A percentile compares a stretch with the other conserved stretches of the same genome.
Conservation (phyloP, 2,113 vertebrate species). For the Clinocottus analis region DNA sequence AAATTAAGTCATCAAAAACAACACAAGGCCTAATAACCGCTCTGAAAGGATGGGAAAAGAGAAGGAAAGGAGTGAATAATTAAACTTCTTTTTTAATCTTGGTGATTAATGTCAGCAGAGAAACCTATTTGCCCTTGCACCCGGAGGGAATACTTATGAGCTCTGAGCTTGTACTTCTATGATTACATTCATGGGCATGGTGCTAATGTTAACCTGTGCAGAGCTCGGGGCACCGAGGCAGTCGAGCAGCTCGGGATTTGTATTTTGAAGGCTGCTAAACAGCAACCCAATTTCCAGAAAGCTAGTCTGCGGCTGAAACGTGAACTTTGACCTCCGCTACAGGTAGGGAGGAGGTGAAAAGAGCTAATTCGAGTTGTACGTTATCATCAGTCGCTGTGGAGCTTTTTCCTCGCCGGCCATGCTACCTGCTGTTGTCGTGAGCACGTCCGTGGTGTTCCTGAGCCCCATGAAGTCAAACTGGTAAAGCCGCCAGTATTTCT, state of each 20-base stretch:
- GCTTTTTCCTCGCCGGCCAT: neutral
- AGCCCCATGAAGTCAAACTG: constrained; percentile 99
- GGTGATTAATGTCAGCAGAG: constrained; percentile 73
- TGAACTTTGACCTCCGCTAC: neutral
- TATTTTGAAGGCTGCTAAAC: neutral
- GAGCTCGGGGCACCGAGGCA: constrained; percentile 13
- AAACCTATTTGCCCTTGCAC: constrained; percentile 66
- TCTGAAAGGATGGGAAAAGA: constrained; percentile 7
- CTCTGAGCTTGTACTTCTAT: constrained; percentile 31
- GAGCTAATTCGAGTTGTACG: neutral
- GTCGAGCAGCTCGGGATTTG: neutral
- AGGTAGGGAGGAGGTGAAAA: neutral
- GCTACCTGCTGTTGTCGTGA: constrained; percentile 92
- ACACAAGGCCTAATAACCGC: constrained; percentile 20
- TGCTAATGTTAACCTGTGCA: constrained; percentile 35
- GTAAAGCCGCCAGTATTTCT: constrained; percentile 97
- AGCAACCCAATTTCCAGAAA: neutral
- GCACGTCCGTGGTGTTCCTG: constrained; percentile 90
- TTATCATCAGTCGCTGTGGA: neutral
- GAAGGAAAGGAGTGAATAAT: constrained; percentile 69
- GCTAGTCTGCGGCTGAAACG: neutral
- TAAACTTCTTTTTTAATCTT: constrained; percentile 73
- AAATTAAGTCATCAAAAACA: constrained; percentile 32
- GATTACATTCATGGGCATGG: constrained; percentile 45
- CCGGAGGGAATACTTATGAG: constrained; percentile 69